Conservation (phyloP, 2,888 invertebrate species). For the Agriotes lineatus region DNA sequence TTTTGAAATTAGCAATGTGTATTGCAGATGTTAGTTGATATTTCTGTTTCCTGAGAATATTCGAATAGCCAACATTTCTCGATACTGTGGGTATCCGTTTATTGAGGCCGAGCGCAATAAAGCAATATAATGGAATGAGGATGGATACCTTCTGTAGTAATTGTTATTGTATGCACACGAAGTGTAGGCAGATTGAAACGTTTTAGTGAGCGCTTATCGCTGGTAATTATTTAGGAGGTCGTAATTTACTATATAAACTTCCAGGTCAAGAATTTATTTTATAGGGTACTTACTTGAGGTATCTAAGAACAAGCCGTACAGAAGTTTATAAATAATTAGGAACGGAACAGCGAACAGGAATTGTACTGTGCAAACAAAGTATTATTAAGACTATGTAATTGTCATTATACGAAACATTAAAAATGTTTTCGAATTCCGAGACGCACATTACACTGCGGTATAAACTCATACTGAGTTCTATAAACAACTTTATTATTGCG, state of each 20-base stretch:
- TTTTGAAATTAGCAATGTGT: neutral
- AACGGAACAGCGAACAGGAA: neutral
- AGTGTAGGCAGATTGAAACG: neutral
- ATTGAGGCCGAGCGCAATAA: neutral
- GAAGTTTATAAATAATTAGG: neutral
- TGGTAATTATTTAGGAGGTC: neutral
- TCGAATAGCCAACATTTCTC: neutral
- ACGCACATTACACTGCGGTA: neutral
- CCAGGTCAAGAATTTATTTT: neutral
- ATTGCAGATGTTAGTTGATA: constrained; percentile 8
- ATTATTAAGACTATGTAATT: neutral
- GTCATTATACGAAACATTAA: neutral
- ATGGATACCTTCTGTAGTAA: neutral
- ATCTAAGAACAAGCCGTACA: neutral
- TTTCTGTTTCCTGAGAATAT: neutral
- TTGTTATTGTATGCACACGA: neutral
- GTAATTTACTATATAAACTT: neutral
- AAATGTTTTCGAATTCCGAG: constrained; percentile 9
- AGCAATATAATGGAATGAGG: neutral
- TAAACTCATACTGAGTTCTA: neutral
- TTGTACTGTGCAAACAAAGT: neutral
- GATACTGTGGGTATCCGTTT: neutral
- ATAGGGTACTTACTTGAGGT: neutral
- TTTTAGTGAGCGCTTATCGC: neutral
- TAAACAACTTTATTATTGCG: neutral